These are phyloP conservation scores for Panzeria rudis DNA, from an alignment of 2,888 invertebrate species.

Conservation along the genomic window DNA sequence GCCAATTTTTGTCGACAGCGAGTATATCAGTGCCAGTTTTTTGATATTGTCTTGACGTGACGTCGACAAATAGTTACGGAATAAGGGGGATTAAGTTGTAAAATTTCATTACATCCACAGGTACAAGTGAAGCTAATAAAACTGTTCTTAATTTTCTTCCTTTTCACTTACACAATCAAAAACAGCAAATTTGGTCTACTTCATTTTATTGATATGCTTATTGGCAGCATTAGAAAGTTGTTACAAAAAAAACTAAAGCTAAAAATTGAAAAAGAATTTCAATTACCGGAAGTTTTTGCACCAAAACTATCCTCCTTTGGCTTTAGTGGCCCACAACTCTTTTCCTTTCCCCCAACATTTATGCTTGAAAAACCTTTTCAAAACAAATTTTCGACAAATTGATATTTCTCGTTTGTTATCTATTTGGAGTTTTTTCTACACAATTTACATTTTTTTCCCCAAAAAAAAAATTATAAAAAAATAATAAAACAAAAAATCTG, in stretches of 20 bases:
- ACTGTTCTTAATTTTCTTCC: neutral
- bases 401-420: conserved; percentile 69
- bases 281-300: conserved; percentile 69
- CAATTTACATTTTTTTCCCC: neutral
- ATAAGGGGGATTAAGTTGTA: too few relatives aligned
- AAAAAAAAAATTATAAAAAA: conserved; percentile 12
- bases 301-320: conserved; percentile 51
- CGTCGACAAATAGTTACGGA: too few relatives aligned
- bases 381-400: conserved; percentile 73
- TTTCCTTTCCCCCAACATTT: conserved; percentile 35
- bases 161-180: neutral
- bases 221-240: conserved; percentile 40
- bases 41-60: too few relatives aligned
- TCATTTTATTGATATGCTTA: conserved; percentile 36
- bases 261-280: conserved; percentile 63
- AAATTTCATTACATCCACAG: too few relatives aligned
- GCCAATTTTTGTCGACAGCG: too few relatives aligned
- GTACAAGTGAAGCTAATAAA: too few relatives aligned
- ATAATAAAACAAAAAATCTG: conserved; percentile 19
- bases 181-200: neutral
- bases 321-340: conserved; percentile 11
- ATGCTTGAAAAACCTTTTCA: conserved; percentile 68
- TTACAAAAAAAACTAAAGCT: too few relatives aligned
- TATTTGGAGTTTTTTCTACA: neutral
- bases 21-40: too few relatives aligned